Percentiles rank a stretch among this genome's conserved stretches.
These are phyloP conservation scores for Desmophyllum pertusum DNA, from an alignment of 92 coral and sea anemone species.

Conservation along the genomic window DNA sequence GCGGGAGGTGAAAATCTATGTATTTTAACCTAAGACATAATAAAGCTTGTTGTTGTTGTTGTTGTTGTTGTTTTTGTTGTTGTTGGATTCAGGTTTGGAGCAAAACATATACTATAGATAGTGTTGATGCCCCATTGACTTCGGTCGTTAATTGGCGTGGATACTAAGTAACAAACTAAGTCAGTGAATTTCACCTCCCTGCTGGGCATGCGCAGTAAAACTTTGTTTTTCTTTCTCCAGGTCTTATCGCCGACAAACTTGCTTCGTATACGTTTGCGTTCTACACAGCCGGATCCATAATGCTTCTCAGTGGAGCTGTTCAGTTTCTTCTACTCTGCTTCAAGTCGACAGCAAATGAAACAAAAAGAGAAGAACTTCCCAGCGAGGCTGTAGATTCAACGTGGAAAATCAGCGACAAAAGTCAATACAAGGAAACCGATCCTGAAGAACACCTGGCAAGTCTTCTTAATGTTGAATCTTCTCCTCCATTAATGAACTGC, in stretches of 20 bases:
- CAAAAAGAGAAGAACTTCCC: not conserved
- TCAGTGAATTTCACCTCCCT: not conserved
- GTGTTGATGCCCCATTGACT: too few relatives aligned
- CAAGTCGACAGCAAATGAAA: slow-evolving; percentile 9
- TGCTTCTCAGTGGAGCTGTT: slow-evolving; percentile 35
- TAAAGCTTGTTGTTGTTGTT: too few relatives aligned
- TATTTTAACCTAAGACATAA: too few relatives aligned
- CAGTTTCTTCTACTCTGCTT: slow-evolving; percentile 31
- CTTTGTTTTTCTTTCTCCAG: not conserved
- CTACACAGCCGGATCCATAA: slow-evolving; percentile 41
- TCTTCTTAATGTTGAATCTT: slow-evolving; percentile 26
- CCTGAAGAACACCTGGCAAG: slow-evolving; percentile 18
- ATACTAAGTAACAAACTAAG: not conserved
- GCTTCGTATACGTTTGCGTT: slow-evolving; percentile 45
- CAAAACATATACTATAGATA: too few relatives aligned
- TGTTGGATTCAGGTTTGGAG: too few relatives aligned
- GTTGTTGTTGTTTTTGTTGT: too few relatives aligned
- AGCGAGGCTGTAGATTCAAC: not conserved
- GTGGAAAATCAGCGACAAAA: not conserved
- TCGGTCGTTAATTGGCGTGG: too few relatives aligned
- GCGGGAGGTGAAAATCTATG: too few relatives aligned
- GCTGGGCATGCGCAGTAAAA: not conserved
- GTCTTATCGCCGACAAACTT: slow-evolving; percentile 45
- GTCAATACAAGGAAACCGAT: not conserved
- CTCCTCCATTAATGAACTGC: not conserved